Percentiles rank a stretch among this genome's conserved stretches.
Conservation (phyloP, 2,888 invertebrate species). For the Nasonia oneida region DNA sequence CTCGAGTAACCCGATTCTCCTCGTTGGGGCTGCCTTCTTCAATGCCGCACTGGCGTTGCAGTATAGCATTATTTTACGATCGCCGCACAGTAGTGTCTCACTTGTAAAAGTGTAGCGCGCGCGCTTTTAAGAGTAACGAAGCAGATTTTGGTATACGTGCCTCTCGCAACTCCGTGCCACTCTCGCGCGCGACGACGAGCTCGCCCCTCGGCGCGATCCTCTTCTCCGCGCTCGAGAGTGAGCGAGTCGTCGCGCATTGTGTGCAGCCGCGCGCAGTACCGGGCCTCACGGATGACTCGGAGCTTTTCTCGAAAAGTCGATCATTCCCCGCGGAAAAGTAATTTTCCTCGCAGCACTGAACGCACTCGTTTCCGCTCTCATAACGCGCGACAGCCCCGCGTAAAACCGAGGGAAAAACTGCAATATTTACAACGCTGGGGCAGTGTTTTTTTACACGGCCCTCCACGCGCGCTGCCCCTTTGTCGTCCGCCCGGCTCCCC, state of each 20-base stretch:
- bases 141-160: constrained; percentile 46
- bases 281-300: too few species aligned
- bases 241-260: neutral
- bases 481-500: neutral
- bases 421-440: neutral
- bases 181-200: neutral
- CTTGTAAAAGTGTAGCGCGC: neutral
- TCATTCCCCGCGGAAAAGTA: neutral
- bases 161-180: constrained; percentile 18
- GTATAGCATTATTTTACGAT: constrained; percentile 3
- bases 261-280: too few species aligned
- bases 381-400: neutral
- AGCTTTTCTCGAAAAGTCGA: too few species aligned
- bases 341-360: neutral
- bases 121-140: constrained; percentile 33
- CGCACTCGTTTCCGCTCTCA: neutral
- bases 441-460: neutral
- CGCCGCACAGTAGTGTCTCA: neutral
- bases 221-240: neutral
- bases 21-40: neutral
- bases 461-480: neutral
- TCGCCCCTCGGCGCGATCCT: neutral
- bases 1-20: neutral
- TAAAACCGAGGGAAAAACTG: neutral
- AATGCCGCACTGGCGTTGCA: neutral